Percentiles rank a stretch among this genome's conserved stretches.
Conservation (phyloP, 2,888 invertebrate species). For the Marronus borbonicus region DNA sequence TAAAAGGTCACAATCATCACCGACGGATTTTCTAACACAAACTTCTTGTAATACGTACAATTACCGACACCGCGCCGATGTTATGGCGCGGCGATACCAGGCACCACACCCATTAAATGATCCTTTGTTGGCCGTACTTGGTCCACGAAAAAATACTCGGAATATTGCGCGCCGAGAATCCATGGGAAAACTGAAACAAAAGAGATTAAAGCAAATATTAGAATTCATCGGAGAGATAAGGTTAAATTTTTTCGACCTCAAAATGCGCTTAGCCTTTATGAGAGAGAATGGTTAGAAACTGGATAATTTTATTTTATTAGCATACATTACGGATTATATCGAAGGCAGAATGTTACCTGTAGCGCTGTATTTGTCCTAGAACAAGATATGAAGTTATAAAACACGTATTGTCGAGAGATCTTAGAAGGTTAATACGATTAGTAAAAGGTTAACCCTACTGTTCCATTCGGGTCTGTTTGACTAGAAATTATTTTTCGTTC, state of each 20-base stretch:
- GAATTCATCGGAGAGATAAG: background rate
- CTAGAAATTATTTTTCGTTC: too few relatives aligned
- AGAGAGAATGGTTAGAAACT: too few relatives aligned
- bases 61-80: slow-evolving; percentile 26
- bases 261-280: background rate
- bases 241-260: slow-evolving; percentile 11
- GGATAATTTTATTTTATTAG: too few relatives aligned
- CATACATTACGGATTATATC: too few relatives aligned
- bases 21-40: slow-evolving; percentile 38
- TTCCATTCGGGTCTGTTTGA: too few relatives aligned
- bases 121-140: slow-evolving; percentile 28
- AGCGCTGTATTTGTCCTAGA: too few relatives aligned
- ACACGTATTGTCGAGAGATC: too few relatives aligned
- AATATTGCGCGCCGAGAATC: slow-evolving; percentile 8
- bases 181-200: slow-evolving; percentile 34
- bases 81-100: slow-evolving; percentile 9
- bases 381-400: too few relatives aligned
- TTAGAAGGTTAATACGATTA: too few relatives aligned
- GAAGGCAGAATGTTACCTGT: too few relatives aligned
- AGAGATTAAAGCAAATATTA: slow-evolving; percentile 16
- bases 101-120: slow-evolving; percentile 29
- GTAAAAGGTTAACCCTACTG: too few relatives aligned
- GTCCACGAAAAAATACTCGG: slow-evolving; percentile 13
- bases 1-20: slow-evolving; percentile 52
- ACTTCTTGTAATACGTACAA: slow-evolving; percentile 40